Conservation (phyloP, 1,140 invertebrate species). For the Saccostrea echinata region DNA sequence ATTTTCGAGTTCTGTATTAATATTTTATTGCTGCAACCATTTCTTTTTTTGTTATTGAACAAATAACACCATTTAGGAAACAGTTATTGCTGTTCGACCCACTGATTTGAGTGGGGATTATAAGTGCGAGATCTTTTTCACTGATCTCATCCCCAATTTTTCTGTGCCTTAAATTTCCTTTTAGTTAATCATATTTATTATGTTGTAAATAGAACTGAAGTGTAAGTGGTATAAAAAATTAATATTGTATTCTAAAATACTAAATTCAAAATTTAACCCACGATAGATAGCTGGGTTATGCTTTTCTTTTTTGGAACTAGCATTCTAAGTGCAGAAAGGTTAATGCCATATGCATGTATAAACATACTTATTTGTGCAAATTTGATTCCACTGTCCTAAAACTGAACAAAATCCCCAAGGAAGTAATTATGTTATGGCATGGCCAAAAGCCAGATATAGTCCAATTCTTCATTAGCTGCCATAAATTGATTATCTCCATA, state of each 20-base stretch:
- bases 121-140: constrained; percentile 6
- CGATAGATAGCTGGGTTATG: neutral
- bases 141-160: neutral
- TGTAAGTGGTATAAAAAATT: neutral
- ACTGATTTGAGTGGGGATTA: neutral
- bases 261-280: neutral
- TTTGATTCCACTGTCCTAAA: constrained; percentile 14
- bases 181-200: too few species aligned
- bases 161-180: neutral
- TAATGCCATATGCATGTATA: neutral
- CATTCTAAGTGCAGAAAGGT: constrained; percentile 7
- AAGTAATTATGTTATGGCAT: neutral
- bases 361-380: neutral
- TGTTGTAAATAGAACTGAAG: too few species aligned
- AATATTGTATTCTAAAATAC: neutral
- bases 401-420: constrained; percentile 16
- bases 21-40: constrained; percentile 12
- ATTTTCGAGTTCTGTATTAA: neutral
- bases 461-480: constrained; percentile 7
- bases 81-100: neutral
- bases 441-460: neutral
- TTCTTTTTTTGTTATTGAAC: constrained; percentile 14
- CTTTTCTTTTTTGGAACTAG: neutral
- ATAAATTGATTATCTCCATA: constrained; percentile 33
- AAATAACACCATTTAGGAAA: neutral